Percentiles rank a stretch among this genome's conserved stretches.
Conservation (phyloP, 2,888 invertebrate genomes). For the Melangyna quadrimaculata region DNA sequence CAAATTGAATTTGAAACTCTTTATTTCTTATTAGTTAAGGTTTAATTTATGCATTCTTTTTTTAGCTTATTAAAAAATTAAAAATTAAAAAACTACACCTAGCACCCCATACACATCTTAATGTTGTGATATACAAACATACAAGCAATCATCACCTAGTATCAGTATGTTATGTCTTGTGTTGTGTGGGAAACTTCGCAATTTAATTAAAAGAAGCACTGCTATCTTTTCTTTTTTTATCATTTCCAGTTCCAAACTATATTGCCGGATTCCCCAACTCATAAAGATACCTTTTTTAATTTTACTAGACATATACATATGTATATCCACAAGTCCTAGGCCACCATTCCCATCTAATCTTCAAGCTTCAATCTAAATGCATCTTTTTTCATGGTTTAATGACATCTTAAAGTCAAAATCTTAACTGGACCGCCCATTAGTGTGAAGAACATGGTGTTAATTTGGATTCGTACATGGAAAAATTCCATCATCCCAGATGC, state of each 20-base stretch:
- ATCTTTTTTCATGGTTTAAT: conserved; percentile 63
- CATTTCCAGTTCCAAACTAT: not conserved
- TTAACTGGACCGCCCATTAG: conserved; percentile 71
- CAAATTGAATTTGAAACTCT: too few species aligned
- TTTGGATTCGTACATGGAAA: conserved; percentile 67
- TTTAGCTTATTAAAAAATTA: not conserved
- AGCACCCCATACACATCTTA: not conserved
- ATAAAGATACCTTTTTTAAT: conserved; percentile 52
- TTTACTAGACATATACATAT: too few species aligned
- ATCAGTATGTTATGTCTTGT: not conserved
- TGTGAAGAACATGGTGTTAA: conserved; percentile 72
- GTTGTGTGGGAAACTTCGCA: conserved; percentile 60
- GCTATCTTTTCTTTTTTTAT: conserved; percentile 49
- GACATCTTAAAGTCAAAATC: conserved; percentile 67
- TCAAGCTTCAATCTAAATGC: conserved; percentile 61
- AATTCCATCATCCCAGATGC: conserved; percentile 61
- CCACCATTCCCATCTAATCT: conserved; percentile 22
- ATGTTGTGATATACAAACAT: not conserved
- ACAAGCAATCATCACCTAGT: not conserved
- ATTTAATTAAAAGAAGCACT: conserved; percentile 45
- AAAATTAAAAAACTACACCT: not conserved
- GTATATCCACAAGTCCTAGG: not conserved
- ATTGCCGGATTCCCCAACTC: conserved; percentile 16
- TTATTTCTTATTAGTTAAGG: too few species aligned
- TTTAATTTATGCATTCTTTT: not conserved